These are phyloP conservation scores for Nothobranchius furzeri DNA, from an alignment of 2,113 vertebrate genomes.

Conservation along the genomic window DNA sequence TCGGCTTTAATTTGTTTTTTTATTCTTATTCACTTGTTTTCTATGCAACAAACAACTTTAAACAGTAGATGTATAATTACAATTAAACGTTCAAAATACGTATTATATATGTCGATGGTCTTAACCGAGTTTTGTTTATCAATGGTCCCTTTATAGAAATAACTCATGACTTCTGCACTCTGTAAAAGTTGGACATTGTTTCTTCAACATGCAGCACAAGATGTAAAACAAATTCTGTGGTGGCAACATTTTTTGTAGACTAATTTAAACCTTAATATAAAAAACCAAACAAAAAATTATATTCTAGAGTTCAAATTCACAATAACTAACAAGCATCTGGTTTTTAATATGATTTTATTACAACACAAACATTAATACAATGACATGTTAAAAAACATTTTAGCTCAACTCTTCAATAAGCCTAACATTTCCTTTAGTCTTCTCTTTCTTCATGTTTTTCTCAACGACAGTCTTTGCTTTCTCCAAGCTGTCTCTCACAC, in stretches of 20 bases:
- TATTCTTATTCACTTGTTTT: too few species aligned
- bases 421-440: conserved; percentile 56
- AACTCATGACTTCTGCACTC: too few species aligned
- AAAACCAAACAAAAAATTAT: background rate
- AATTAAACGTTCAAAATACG: too few species aligned
- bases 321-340: too few species aligned
- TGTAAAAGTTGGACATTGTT: background rate
- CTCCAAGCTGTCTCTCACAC: conserved; percentile 65
- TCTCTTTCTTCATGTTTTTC: conserved; percentile 73
- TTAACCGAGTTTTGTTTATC: too few species aligned
- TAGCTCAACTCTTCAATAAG: conserved; percentile 83
- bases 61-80: too few species aligned
- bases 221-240: too few species aligned
- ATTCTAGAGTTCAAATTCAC: background rate
- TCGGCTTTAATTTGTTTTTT: too few species aligned
- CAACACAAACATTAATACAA: conserved; percentile 15
- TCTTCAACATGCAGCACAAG: background rate
- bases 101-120: too few species aligned
- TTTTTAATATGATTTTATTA: conserved; percentile 18
- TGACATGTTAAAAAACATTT: background rate
- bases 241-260: background rate
- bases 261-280: background rate
- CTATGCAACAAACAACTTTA: too few species aligned
- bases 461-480: conserved; percentile 74
- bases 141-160: background rate